phyloP scores from a whole-genome alignment of 2,888 invertebrate species.

The Ectobius pallidus region DNA sequence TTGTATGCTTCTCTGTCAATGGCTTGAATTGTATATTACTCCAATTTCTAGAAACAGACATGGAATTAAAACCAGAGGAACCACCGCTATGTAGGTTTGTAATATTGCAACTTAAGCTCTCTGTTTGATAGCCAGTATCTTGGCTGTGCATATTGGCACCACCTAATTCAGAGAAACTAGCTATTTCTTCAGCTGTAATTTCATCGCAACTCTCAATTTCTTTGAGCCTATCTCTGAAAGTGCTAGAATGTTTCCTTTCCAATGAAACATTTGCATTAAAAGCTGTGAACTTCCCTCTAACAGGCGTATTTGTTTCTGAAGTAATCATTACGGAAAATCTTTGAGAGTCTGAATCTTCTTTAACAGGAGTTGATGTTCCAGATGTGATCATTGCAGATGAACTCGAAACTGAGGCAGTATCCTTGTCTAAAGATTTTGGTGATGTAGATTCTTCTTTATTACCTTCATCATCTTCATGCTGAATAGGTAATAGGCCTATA shows the following conservation, averaged over 20 bases:
- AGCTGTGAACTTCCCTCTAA: neutral
- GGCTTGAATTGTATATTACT: neutral
- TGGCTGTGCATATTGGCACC: neutral
- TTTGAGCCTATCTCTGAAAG: neutral
- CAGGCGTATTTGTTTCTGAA: constrained; percentile 1
- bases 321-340: neutral
- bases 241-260: neutral
- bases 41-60: constrained; percentile 1
- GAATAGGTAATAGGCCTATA: neutral
- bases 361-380: neutral
- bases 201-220: neutral
- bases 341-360: neutral
- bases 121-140: constrained; percentile 8
- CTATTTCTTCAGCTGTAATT: neutral
- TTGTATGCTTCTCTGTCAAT: constrained; percentile 1
- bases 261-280: neutral
- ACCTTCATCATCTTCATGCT: neutral
- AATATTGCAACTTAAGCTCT: neutral
- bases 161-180: neutral
- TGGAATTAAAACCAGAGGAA: neutral
- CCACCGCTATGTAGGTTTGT: neutral
- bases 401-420: too few species aligned
- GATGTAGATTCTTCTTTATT: neutral
- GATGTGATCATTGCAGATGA: constrained; percentile 3
- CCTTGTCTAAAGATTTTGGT: neutral